phyloP scores from a whole-genome alignment of 1,140 invertebrate species.

The Brachionus calyciflorus region DNA sequence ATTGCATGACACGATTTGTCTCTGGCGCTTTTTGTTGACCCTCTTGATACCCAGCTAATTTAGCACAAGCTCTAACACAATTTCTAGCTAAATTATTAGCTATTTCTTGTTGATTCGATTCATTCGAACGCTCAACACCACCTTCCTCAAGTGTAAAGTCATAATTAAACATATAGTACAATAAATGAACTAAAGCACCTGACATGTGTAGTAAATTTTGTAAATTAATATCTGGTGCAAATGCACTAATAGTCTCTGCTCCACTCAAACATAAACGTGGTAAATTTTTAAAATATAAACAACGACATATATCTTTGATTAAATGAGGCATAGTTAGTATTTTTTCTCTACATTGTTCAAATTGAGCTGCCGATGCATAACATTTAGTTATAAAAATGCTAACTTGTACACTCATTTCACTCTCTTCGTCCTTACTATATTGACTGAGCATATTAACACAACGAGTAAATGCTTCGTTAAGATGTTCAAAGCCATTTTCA shows the following conservation, averaged over 20 bases:
- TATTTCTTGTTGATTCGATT: conserved; percentile 81
- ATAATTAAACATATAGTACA: conserved; percentile 87
- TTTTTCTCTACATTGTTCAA: conserved; percentile 77
- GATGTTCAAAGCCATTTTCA: conserved; percentile 82
- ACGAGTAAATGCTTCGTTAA: conserved; percentile 75
- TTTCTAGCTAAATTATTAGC: conserved; percentile 85
- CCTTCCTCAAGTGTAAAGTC: conserved; percentile 97
- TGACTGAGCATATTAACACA: conserved; percentile 82
- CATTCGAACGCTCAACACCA: conserved; percentile 78
- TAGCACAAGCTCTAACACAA: conserved; percentile 75
- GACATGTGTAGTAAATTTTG: conserved; percentile 85
- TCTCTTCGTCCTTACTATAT: conserved; percentile 71
- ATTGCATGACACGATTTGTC: conserved; percentile 65
- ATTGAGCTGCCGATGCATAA: conserved; percentile 89
- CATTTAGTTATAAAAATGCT: conserved; percentile 85
- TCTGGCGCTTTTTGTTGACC: conserved; percentile 61
- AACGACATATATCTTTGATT: conserved; percentile 80
- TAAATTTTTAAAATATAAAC: conserved; percentile 81
- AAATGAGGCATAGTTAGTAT: conserved; percentile 65
- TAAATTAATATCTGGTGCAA: conserved; percentile 76
- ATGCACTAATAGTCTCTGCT: conserved; percentile 77
- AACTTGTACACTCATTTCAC: conserved; percentile 74
- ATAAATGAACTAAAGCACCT: conserved; percentile 85
- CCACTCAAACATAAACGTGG: conserved; percentile 74
- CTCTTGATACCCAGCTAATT: conserved; percentile 60